Evolutionary conservation across 1,140 invertebrate species (phyloP).

Genomic region (Neodiprion virginianus): DNA sequence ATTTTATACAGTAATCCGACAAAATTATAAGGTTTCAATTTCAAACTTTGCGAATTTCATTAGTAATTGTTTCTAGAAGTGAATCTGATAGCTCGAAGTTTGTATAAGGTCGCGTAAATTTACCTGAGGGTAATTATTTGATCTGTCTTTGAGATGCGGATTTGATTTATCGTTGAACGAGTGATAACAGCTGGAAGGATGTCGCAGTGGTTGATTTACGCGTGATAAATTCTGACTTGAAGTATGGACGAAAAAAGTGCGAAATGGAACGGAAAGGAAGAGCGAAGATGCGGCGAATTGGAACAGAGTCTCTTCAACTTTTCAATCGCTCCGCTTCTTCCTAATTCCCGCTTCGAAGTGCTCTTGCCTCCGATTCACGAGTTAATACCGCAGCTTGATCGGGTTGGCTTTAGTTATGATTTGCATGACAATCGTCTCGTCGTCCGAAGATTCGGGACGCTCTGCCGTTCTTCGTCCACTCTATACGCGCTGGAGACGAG

Average conservation of each 20-base stretch:
- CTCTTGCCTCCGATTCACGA: constrained; percentile 28
- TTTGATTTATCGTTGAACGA: too few relatives aligned
- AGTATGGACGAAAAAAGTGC: neutral
- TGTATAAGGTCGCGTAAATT: neutral
- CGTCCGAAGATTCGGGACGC: constrained; percentile 16
- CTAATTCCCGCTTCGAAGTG: neutral
- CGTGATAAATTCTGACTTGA: too few relatives aligned
- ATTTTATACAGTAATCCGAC: too few relatives aligned
- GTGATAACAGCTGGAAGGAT: too few relatives aligned
- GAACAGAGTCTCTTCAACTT: neutral
- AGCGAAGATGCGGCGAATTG: too few relatives aligned
- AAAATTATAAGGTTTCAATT: too few relatives aligned
- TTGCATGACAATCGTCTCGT: constrained; percentile 53
- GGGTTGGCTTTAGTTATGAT: constrained; percentile 43
- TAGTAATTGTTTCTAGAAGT: too few relatives aligned
- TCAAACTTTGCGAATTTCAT: too few relatives aligned
- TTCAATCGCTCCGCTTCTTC: neutral
- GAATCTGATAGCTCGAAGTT: too few relatives aligned
- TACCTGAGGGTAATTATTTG: neutral
- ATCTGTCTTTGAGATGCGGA: too few relatives aligned
- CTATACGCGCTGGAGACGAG: constrained; percentile 27
- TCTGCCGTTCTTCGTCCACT: constrained; percentile 38
- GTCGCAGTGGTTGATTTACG: too few relatives aligned
- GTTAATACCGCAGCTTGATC: constrained; percentile 48
- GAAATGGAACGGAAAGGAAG: too few relatives aligned